These are phyloP conservation scores for Plagodis dolabraria DNA, from an alignment of 2,888 invertebrate species.

Conservation along the genomic window DNA sequence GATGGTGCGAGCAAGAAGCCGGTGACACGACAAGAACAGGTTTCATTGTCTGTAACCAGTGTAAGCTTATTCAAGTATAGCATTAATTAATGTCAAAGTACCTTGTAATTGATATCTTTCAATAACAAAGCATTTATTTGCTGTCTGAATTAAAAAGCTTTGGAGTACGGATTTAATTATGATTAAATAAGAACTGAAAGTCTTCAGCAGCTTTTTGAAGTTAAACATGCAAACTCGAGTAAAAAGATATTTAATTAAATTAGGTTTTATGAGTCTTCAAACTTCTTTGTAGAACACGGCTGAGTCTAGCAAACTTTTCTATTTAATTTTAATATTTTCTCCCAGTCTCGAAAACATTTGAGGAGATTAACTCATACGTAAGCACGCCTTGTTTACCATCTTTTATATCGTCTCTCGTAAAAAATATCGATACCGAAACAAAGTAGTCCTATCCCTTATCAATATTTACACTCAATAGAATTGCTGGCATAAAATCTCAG, in stretches of 20 bases:
- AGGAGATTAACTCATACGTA: not conserved
- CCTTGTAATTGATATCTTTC: too few relatives aligned
- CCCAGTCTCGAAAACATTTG: constrained; percentile 9
- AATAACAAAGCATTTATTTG: too few relatives aligned
- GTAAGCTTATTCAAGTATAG: too few relatives aligned
- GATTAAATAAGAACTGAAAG: too few relatives aligned
- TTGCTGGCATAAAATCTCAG: constrained; percentile 24
- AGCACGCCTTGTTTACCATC: constrained; percentile 5
- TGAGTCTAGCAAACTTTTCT: constrained; percentile 7
- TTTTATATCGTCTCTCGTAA: not conserved
- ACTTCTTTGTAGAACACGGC: not conserved
- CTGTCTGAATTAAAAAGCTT: too few relatives aligned
- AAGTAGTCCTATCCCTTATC: constrained; percentile 23
- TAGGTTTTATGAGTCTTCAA: constrained; percentile 1
- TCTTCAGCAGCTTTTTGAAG: too few relatives aligned
- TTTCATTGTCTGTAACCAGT: too few relatives aligned
- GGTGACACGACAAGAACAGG: too few relatives aligned
- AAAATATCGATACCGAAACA: constrained; percentile 15
- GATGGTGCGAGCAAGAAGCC: too few relatives aligned
- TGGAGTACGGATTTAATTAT: too few relatives aligned
- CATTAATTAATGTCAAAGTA: too few relatives aligned
- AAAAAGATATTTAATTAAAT: not conserved
- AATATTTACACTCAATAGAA: constrained; percentile 28
- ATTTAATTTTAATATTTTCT: constrained; percentile 11
- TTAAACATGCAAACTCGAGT: too few relatives aligned